Conservation (phyloP, 2,888 invertebrate genomes). For the Phorcus lineatus region DNA sequence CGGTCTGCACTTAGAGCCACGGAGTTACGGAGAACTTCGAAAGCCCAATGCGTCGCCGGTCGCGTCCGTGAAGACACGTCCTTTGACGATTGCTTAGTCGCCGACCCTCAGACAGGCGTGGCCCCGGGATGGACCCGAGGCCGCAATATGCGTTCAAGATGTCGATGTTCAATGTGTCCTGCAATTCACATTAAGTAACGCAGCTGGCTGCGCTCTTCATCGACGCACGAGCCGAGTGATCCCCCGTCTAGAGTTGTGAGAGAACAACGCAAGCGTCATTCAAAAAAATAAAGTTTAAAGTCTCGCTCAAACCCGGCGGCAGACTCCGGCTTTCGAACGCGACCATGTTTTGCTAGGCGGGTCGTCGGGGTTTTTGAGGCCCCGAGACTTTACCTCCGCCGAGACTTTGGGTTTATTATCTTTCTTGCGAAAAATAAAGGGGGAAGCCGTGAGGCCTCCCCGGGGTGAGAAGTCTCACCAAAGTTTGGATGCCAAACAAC, state of each 20-base stretch:
- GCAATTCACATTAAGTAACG: slow-evolving; percentile 77
- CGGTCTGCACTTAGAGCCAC: slow-evolving; percentile 27
- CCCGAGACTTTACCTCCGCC: neutral
- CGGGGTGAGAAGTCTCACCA: neutral
- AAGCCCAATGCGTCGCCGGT: slow-evolving; percentile 11
- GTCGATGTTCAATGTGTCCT: slow-evolving; percentile 79
- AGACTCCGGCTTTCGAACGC: neutral
- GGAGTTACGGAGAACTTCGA: neutral
- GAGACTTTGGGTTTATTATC: neutral
- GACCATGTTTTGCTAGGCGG: neutral
- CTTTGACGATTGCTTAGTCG: slow-evolving; percentile 23
- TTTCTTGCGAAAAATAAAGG: neutral
- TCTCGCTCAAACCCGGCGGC: neutral
- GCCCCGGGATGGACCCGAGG: slow-evolving; percentile 74
- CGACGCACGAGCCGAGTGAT: slow-evolving; percentile 81
- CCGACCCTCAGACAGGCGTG: slow-evolving; percentile 74
- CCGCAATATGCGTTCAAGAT: slow-evolving; percentile 81
- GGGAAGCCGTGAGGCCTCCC: neutral
- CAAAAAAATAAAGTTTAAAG: neutral
- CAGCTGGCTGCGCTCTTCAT: slow-evolving; percentile 80
- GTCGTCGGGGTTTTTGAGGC: neutral
- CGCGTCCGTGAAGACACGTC: neutral
- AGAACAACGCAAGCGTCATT: neutral
- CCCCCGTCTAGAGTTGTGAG: slow-evolving; percentile 66
- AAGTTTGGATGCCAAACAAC: neutral